Evolutionary conservation across 92 coral and sea anemone species (phyloP).

Genomic region (Paramuricea clavata): DNA sequence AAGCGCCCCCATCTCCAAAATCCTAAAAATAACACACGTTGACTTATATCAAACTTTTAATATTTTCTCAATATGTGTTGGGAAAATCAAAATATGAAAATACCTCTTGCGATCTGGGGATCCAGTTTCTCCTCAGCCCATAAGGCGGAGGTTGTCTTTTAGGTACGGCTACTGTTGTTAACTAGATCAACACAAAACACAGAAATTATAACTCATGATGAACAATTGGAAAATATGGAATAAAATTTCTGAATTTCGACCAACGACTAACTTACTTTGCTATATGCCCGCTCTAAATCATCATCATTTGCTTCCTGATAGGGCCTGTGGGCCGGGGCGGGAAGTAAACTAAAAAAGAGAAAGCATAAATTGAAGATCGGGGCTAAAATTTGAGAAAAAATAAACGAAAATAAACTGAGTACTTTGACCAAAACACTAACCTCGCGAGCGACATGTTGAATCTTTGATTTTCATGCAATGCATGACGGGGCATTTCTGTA

Average conservation of each 20-base stretch:
- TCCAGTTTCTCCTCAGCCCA: conserved; percentile 93
- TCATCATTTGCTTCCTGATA: conserved; percentile 84
- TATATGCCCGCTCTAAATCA: conserved; percentile 89
- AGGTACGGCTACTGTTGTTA: conserved; percentile 67
- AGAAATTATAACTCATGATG: too few species aligned
- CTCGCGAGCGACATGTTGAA: conserved; percentile 73
- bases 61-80: too few species aligned
- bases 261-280: conserved; percentile 58
- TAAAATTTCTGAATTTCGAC: background rate
- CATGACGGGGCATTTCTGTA: conserved; percentile 23
- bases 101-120: conserved; percentile 94
- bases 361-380: background rate
- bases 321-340: conserved; percentile 89
- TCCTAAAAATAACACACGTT: conserved; percentile 71
- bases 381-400: conserved; percentile 1
- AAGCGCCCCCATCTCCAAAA: conserved; percentile 99
- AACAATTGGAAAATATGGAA: background rate
- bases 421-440: conserved; percentile 21
- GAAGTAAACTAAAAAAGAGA: conserved; percentile 79
- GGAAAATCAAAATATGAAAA: too few species aligned
- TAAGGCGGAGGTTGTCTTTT: conserved; percentile 97
- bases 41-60: too few species aligned
- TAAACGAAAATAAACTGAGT: background rate
- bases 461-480: background rate
- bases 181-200: conserved; percentile 8